Evolutionary conservation across 2,797 vertebrate genomes (phyloP), one percentile per base, ranked within the genome.

Genomic region (Delichon dasypus): DNA sequence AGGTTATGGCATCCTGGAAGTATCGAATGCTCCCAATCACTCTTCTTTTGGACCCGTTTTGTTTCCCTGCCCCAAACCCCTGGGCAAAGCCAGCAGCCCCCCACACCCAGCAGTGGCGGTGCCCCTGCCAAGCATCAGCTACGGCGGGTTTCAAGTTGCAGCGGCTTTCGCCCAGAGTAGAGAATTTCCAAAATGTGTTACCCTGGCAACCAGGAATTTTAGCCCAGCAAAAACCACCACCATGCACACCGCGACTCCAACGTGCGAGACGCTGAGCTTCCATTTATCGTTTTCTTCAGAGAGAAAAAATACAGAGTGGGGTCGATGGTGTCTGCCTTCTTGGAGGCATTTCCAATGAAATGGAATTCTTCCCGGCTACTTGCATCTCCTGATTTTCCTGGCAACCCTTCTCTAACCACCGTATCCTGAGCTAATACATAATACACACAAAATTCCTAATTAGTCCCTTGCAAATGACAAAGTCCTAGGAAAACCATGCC

Each of bases 151-250:
- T 94, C 86, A 47, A 81, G 88, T 95, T 97, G 91, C 89, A 86
- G 79, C 15, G 13, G 75, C 34, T 86, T 79, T 92, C 5, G 3
- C 65, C 42, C 47, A 88, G 89, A 83, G 88, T 54, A 66, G 71
- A 87, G 91, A 84, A 92, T 90, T 88, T 91, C 89, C 85, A 95
- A 95, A 94, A 96, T 7, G 3, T 13, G 79, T 95, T 83, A 73
- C 92, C 74, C n/a, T 7, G 78, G 93, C 88, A 96, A 93, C 90
- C 76, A n/a, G 74, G 79, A 90, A 95, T 88, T 95, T 81, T 88
- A 94, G 83, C 47, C 45, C 23, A 55, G 83, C 68, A 83, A 91
- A 94, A 90, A 80, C 50, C 89, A 88, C 42, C 80, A 76, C 55
- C 53, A 42, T 0, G 30, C 61, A 76, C 90, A 72, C 61, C 1